Percentiles rank a stretch among this genome's conserved stretches.
Conservation (phyloP, 2,888 invertebrate genomes). For the Cistogaster globosa region DNA sequence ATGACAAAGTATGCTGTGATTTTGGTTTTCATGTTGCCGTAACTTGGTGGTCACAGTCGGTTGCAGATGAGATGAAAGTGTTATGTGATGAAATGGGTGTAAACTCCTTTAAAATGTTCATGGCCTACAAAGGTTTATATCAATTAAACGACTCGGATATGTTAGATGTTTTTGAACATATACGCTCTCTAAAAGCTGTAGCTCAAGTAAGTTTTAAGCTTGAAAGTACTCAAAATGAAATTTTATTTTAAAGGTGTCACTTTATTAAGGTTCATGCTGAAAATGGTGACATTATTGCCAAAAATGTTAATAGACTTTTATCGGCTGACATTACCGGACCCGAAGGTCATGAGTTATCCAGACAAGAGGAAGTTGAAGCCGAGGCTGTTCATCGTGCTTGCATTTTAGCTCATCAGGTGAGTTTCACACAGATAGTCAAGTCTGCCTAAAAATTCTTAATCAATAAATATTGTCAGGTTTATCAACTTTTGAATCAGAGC, state of each 20-base stretch:
- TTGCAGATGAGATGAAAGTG: constrained; percentile 94
- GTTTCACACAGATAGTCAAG: constrained; percentile 1
- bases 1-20: constrained; percentile 98
- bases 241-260: neutral
- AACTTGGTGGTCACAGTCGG: constrained; percentile 92
- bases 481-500: too few relatives aligned
- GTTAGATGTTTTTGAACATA: constrained; percentile 92
- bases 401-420: constrained; percentile 95
- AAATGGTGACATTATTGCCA: constrained; percentile 96
- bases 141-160: constrained; percentile 96
- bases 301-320: constrained; percentile 94
- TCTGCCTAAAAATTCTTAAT: too few relatives aligned
- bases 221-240: too few relatives aligned
- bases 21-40: constrained; percentile 96
- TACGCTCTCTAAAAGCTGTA: constrained; percentile 92
- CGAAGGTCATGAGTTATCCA: constrained; percentile 96
- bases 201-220: constrained; percentile 85
- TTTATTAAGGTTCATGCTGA: constrained; percentile 95
- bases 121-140: constrained; percentile 96
- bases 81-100: constrained; percentile 92
- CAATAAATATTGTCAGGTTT: too few relatives aligned
- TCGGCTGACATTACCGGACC: constrained; percentile 95
- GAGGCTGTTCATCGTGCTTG: constrained; percentile 98
- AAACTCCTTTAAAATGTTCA: constrained; percentile 99
- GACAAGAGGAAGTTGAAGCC: constrained; percentile 97